Evolutionary conservation across 2,888 invertebrate species (phyloP).

Genomic region (Drosophila multiciliata): DNA sequence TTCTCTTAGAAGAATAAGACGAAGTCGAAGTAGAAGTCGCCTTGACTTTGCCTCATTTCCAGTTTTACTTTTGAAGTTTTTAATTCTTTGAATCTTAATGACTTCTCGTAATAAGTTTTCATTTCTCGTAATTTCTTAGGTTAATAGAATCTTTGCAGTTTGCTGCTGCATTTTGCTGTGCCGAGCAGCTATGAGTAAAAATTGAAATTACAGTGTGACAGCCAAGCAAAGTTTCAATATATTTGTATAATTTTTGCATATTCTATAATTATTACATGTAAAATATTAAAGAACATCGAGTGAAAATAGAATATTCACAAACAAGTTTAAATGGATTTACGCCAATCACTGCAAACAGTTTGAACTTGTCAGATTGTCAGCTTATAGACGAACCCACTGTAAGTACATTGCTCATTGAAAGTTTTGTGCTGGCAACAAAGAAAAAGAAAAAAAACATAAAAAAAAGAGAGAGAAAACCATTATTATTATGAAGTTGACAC

Average conservation of each 20-base stretch:
- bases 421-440: slow-evolving; percentile 45
- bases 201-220: slow-evolving; percentile 58
- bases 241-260: not conserved
- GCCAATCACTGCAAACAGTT: not conserved
- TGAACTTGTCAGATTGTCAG: not conserved
- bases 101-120: slow-evolving; percentile 84
- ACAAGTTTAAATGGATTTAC: not conserved
- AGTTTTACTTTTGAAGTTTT: slow-evolving; percentile 76
- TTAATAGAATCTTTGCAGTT: slow-evolving; percentile 77
- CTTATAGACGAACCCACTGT: slow-evolving; percentile 49
- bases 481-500: slow-evolving; percentile 80
- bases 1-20: not conserved
- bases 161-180: slow-evolving; percentile 52
- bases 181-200: slow-evolving; percentile 48
- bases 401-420: slow-evolving; percentile 50
- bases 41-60: slow-evolving; percentile 63
- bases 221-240: not conserved
- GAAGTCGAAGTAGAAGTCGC: slow-evolving; percentile 15
- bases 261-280: not conserved
- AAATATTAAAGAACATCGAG: not conserved
- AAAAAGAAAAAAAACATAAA: slow-evolving; percentile 18
- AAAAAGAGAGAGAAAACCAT: slow-evolving; percentile 33
- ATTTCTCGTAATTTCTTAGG: slow-evolving; percentile 82
- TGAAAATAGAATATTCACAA: not conserved
- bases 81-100: slow-evolving; percentile 83